These are phyloP conservation scores for Hydrolagus colliei DNA, from an alignment of 2,797 vertebrate species.

Conservation along the genomic window DNA sequence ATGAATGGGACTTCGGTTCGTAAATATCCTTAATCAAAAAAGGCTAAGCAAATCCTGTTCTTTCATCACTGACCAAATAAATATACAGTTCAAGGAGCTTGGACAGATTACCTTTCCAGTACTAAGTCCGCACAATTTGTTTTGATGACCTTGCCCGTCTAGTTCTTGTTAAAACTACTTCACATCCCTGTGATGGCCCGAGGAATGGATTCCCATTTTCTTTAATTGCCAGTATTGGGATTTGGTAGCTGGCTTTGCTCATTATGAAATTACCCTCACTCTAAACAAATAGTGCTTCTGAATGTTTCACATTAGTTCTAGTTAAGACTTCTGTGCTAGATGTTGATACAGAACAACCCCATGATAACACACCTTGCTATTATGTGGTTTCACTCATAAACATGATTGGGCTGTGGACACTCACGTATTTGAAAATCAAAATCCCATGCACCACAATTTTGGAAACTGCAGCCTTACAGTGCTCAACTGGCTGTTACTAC, in stretches of 20 bases:
- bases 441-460: too few species aligned
- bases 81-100: not conserved
- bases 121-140: not conserved
- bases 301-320: not conserved
- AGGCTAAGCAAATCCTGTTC: conserved; percentile 10
- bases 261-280: not conserved
- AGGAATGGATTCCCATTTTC: conserved; percentile 2
- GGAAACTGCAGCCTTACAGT: too few species aligned
- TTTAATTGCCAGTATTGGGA: conserved; percentile 6
- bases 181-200: not conserved
- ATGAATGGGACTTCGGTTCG: not conserved
- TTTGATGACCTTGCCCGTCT: conserved; percentile 2
- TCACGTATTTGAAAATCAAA: too few species aligned
- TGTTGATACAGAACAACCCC: not conserved
- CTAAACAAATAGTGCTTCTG: not conserved
- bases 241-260: not conserved
- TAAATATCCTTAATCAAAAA: not conserved
- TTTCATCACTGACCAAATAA: conserved; percentile 11
- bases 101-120: not conserved
- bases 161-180: conserved; percentile 10
- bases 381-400: too few species aligned
- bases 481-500: too few species aligned
- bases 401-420: too few species aligned
- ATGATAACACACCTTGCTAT: too few species aligned
- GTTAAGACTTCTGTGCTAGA: not conserved